Evolutionary conservation across 2,888 invertebrate species (phyloP).

Genomic region (Chrysolina americana): DNA sequence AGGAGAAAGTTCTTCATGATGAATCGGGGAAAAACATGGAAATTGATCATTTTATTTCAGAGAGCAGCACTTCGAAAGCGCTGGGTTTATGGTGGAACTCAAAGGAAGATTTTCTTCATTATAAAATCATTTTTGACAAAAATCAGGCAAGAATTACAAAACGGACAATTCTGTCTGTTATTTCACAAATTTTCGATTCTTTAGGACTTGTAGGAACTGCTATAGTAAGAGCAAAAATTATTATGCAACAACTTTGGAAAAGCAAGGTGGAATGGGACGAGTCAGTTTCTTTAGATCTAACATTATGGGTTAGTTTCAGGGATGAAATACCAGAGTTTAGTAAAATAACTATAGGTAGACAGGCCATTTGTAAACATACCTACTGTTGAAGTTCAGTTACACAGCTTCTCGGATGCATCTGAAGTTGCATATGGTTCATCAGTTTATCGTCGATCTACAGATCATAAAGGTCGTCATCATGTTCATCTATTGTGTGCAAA

Average conservation of each 20-base stretch:
- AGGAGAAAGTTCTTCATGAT: background rate
- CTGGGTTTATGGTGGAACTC: background rate
- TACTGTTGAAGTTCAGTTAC: conserved; percentile 6
- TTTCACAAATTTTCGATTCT: no score
- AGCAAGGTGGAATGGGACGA: conserved; percentile 35
- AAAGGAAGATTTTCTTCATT: conserved; percentile 2
- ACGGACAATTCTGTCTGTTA: no score
- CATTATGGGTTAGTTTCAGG: conserved; percentile 18
- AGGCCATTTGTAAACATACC: background rate
- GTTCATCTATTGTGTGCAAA: no score
- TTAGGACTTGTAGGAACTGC: conserved; percentile 31
- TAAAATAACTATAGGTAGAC: conserved; percentile 14
- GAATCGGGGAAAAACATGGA: background rate
- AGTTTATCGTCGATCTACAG: conserved; percentile 11
- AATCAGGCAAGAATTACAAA: no score
- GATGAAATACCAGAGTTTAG: conserved; percentile 7
- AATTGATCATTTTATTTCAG: conserved; percentile 1
- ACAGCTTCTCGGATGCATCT: conserved; percentile 20
- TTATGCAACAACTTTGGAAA: conserved; percentile 37
- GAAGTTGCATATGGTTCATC: conserved; percentile 14
- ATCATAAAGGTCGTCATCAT: background rate
- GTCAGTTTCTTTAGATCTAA: conserved; percentile 23
- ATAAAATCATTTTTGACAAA: no score
- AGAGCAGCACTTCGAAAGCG: background rate
- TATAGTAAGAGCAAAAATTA: conserved; percentile 31